phyloP scores from a whole-genome alignment of 2,113 vertebrate species.

The Bufo bufo region DNA sequence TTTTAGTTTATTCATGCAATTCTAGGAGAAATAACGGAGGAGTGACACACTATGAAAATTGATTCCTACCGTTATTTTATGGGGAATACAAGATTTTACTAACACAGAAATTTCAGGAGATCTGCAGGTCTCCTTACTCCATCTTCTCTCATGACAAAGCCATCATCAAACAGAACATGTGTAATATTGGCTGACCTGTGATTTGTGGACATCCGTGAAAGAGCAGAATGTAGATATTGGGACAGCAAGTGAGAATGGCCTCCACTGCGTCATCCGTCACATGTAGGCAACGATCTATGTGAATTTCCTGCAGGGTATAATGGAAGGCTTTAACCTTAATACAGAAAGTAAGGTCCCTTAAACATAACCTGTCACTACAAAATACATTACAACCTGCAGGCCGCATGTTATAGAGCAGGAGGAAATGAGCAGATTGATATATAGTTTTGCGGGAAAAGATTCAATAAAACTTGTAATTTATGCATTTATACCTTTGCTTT shows the following conservation, averaged over 20 bases:
- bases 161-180: background rate
- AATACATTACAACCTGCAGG: too few species aligned
- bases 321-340: background rate
- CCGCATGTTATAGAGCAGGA: too few species aligned
- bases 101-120: background rate
- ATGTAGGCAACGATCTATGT: constrained; percentile 80
- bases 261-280: constrained; percentile 80
- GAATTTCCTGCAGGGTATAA: constrained; percentile 76
- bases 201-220: constrained; percentile 85
- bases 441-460: too few species aligned
- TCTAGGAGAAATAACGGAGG: background rate
- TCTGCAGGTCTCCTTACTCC: background rate
- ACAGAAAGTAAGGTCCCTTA: background rate
- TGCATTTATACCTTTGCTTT: too few species aligned
- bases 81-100: background rate
- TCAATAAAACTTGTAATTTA: too few species aligned
- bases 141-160: background rate
- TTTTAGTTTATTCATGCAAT: background rate
- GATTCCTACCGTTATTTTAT: too few species aligned
- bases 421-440: too few species aligned
- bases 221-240: constrained; percentile 78
- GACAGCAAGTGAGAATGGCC: constrained; percentile 78
- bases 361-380: background rate
- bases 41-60: background rate
- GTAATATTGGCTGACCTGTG: constrained; percentile 73